Evolutionary conservation across 2,113 vertebrate species (phyloP), one percentile per base, ranked within the genome.

Genomic region (Colistium nudipinnis): DNA sequence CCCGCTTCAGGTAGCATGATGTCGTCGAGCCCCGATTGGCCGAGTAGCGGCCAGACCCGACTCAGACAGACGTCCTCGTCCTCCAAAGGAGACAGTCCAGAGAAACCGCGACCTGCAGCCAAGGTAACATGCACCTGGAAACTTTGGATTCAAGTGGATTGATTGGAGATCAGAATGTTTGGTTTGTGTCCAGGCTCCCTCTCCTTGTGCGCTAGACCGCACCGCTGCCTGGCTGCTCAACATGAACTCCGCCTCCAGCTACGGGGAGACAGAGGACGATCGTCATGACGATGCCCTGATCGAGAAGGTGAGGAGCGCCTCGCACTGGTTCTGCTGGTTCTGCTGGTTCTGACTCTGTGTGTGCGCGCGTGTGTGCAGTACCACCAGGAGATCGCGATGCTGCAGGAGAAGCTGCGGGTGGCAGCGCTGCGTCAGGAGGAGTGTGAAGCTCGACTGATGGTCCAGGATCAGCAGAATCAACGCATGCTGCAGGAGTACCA

Each of bases 221-320:
- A 99, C 97, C 0, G 97, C 97, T 4, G 97, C 97, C 84, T 99
- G 97, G 97, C 94, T 98, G 84, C 95, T 99, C 92, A 99, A 97
- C 92, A 98, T 99, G 97, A 99, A 98, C 76, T 84, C 89, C 0
- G 36, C 84, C 55, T 92, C 95, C 45, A 96, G 97, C 85, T 97
- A 97, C 76, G 94, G 96, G 76, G 97, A 98, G 91, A 92, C 96
- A 62, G 97, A 98, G 87, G 94, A 94, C 33, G 92, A 93, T 93
- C 87, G 93, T 85, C 94, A 96, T 20, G 92, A 93, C 22, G 89
- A 92, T 87, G 93, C 94, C 83, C 94, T 96, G 81, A 91, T 95
- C 71, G 97, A 98, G 89, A 98, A 98, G 95, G 97, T 99, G 92
- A 93, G 30, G 59, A 35, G 35, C 27, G 12, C 7, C 6, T n/a